Evolutionary conservation across 2,113 vertebrate species (phyloP), one percentile per base, ranked within the genome.

Genomic region (Calidris pygmaea): DNA sequence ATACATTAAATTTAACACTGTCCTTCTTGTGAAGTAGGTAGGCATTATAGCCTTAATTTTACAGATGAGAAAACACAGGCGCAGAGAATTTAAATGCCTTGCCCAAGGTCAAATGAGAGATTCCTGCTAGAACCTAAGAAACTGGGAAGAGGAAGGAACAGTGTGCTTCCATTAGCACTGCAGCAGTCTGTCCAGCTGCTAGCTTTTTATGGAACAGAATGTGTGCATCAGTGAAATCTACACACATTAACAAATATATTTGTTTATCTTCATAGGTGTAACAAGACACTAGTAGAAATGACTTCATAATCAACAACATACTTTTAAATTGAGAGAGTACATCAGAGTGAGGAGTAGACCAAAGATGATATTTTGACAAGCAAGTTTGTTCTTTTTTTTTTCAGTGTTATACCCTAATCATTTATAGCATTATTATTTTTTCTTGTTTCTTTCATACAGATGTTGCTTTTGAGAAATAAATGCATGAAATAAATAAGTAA

Each of bases 21-120:
- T 91, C 81, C 62, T 23, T 85, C 86, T 92, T 95, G 66, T 94
- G 95, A 94, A 80, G 81, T 82, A 95, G 89, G 74, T 94, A 89
- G 91, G 55, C 81, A 94, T 96, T 96, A 93, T 77, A 91, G 67
- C 50, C 89, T 87, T 95, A 95, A 96, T 95, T 95, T 95, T 97
- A 95, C 96, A 96, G 93, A 94, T 95, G 95, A 85, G 84, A 73
- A 94, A 82, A 91, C 87, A 94, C 41, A 88, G 87, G 23, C 79
- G 1, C 14, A 66, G 87, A 94, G 78, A 96, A 89, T 92, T 95
- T 94, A 92, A 97, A 93, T 96, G 84, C 27, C 59, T 96, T 63
- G 37, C 58, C 55, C 89, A 97, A 96, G 95, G 96, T 95, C 96
- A 96, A 94, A 96, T 73, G 63, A 91, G 58, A 95, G 71, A 93